phyloP scores from a whole-genome alignment of 2,113 vertebrate species.

The Peromyscus maniculatus region DNA sequence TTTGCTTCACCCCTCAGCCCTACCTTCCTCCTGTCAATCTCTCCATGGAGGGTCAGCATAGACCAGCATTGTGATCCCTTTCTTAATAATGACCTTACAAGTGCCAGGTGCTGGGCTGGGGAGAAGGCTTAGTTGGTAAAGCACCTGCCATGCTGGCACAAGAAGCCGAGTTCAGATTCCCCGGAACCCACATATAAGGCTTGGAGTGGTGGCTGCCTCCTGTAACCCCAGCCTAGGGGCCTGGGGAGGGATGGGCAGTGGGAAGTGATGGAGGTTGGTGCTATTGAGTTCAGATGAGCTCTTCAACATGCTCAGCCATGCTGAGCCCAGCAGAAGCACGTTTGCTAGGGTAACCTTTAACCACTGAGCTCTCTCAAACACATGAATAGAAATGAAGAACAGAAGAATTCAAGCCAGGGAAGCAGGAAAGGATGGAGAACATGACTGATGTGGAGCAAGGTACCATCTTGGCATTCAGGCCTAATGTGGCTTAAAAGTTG shows the following conservation, averaged over 20 bases:
- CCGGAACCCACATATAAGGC: neutral
- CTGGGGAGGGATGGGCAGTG: neutral
- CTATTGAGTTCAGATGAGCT: neutral
- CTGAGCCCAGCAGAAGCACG: neutral
- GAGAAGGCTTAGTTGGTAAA: neutral
- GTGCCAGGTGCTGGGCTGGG: neutral
- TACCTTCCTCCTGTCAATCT: neutral
- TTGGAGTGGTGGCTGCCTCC: neutral
- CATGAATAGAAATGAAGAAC: neutral
- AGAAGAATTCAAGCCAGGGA: neutral
- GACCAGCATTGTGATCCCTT: too few species aligned
- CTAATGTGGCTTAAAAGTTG: neutral
- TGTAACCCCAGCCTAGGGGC: neutral
- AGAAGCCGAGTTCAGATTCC: neutral
- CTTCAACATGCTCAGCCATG: neutral
- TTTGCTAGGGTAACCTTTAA: neutral
- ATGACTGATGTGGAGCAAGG: neutral
- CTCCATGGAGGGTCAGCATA: fast-evolving
- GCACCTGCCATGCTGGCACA: too few species aligned
- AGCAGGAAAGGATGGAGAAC: neutral
- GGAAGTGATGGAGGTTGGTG: neutral
- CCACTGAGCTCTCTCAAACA: neutral
- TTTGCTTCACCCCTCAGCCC: neutral
- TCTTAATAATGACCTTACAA: neutral
- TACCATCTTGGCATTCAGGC: neutral